These are phyloP conservation scores for Torymus aiolomorphi DNA, from an alignment of 2,888 invertebrate species.

Conservation along the genomic window DNA sequence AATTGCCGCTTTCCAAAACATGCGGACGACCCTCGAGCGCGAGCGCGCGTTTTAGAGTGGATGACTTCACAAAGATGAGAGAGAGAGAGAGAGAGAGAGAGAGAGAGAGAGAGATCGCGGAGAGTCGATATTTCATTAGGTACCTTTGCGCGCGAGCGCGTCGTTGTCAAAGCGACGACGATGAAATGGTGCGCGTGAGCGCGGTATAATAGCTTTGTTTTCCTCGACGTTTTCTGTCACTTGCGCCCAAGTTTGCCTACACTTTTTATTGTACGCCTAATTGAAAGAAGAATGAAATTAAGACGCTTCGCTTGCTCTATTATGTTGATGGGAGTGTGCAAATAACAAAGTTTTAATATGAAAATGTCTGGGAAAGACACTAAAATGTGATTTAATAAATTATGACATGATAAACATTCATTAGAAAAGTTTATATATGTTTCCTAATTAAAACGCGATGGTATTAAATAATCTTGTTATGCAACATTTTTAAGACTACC, in stretches of 20 bases:
- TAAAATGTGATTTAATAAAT: too few species aligned
- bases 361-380: too few species aligned
- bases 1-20: conserved; percentile 69
- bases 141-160: conserved; percentile 29
- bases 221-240: neutral
- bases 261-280: neutral
- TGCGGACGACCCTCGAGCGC: conserved; percentile 5
- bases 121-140: conserved; percentile 56
- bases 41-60: conserved; percentile 5
- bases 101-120: conserved; percentile 4
- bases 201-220: conserved; percentile 34
- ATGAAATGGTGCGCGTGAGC: conserved; percentile 18
- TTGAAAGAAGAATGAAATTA: neutral
- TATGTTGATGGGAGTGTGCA: too few species aligned
- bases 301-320: too few species aligned
- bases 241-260: conserved; percentile 21
- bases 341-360: too few species aligned
- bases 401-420: too few species aligned
- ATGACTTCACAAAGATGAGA: neutral
- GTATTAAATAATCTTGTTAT: too few species aligned
- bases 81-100: conserved; percentile 27
- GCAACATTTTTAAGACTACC: too few species aligned
- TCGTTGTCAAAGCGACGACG: conserved; percentile 37
- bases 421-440: too few species aligned
- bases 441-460: too few species aligned